Conservation (phyloP, 1,140 invertebrate genomes). For the Cotesia glomerata region DNA sequence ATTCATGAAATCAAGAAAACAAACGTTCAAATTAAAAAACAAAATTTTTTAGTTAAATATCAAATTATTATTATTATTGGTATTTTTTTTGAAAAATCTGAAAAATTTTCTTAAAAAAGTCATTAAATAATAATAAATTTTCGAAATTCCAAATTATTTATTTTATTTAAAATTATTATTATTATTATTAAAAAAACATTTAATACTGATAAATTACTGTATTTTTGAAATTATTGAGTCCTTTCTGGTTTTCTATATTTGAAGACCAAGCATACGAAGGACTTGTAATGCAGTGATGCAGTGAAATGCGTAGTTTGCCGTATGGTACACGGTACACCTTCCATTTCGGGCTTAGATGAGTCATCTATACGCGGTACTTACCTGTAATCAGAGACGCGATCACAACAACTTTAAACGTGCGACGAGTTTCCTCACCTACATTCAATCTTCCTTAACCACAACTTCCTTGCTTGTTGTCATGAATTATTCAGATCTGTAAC, state of each 20-base stretch:
- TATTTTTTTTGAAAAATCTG: no score
- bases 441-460: background rate
- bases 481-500: background rate
- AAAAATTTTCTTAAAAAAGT: no score
- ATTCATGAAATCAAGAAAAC: no score
- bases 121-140: no score
- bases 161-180: background rate
- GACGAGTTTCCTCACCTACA: conserved; percentile 1
- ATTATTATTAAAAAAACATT: background rate
- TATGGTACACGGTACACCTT: conserved; percentile 7
- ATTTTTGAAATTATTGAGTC: no score
- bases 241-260: no score
- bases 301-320: conserved; percentile 6
- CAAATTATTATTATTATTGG: no score
- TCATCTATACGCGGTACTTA: conserved; percentile 15
- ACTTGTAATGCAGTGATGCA: background rate
- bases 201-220: no score
- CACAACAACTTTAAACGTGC: background rate
- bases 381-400: conserved; percentile 7
- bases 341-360: conserved; percentile 12
- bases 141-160: no score
- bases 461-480: conserved; percentile 14
- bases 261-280: background rate
- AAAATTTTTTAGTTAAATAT: no score
- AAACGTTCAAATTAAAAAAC: no score